Conservation (phyloP, 92 coral and sea anemone species). For the Diadumene lineata region DNA sequence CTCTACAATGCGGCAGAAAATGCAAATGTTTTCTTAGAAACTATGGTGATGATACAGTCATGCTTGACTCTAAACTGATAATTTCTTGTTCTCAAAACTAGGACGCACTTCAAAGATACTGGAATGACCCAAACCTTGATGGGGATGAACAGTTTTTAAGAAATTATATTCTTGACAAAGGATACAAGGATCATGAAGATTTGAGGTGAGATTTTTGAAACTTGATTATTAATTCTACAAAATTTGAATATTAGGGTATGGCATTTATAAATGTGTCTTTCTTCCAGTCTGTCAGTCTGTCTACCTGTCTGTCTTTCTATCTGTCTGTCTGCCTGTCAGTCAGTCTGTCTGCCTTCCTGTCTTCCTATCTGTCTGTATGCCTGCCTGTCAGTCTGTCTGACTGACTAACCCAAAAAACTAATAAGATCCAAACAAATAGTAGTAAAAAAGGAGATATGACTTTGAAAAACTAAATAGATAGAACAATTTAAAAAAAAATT, state of each 20-base stretch:
- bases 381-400: conserved; percentile 5
- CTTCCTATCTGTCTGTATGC: neutral
- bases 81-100: neutral
- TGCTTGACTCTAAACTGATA: neutral
- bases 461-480: too few species aligned
- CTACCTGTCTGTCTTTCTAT: too few species aligned
- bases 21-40: too few species aligned
- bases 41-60: too few species aligned
- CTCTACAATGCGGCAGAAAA: too few species aligned
- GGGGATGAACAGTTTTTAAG: conserved; percentile 88
- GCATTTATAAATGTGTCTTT: too few species aligned
- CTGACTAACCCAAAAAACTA: neutral
- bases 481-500: too few species aligned
- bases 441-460: too few species aligned
- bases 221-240: too few species aligned
- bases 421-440: neutral
- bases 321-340: conserved; percentile 8
- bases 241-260: too few species aligned
- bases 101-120: conserved; percentile 77
- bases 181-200: conserved; percentile 78
- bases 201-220: conserved; percentile 48
- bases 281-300: too few species aligned
- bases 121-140: conserved; percentile 88
- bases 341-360: conserved; percentile 17
- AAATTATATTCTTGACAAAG: conserved; percentile 85